These are phyloP conservation scores for Callyntrura sp. DNA, from an alignment of 2,888 invertebrate species.

Conservation along the genomic window DNA sequence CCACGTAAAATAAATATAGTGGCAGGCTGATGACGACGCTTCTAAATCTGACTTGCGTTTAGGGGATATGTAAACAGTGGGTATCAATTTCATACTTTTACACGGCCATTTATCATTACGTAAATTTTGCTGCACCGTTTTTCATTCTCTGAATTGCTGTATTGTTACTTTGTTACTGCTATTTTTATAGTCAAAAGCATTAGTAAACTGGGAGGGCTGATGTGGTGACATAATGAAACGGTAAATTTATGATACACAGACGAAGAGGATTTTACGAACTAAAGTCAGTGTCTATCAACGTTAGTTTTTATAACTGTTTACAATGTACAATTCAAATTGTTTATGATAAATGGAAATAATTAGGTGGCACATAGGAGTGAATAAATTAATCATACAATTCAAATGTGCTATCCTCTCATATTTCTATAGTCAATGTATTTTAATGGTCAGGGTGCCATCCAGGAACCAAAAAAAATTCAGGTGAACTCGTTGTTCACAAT, in stretches of 20 bases:
- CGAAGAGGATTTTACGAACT: not conserved
- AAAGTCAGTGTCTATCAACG: not conserved
- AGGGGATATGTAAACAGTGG: constrained; percentile 25
- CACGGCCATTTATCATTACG: constrained; percentile 13
- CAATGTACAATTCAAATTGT: too few relatives aligned
- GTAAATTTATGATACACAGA: not conserved
- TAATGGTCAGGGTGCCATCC: too few relatives aligned
- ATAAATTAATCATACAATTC: too few relatives aligned
- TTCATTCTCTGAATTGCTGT: not conserved
- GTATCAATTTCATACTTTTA: not conserved
- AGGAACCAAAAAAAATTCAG: too few relatives aligned
- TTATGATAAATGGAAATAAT: too few relatives aligned
- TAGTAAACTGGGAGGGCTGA: not conserved
- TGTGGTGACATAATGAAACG: not conserved
- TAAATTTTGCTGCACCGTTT: constrained; percentile 23
- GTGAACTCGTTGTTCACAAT: too few relatives aligned
- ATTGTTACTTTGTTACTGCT: too few relatives aligned
- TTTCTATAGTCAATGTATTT: not conserved
- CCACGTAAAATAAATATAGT: not conserved
- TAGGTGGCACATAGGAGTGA: too few relatives aligned
- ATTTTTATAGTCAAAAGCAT: not conserved
- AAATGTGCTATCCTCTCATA: too few relatives aligned
- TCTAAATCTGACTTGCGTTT: not conserved
- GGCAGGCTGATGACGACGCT: not conserved
- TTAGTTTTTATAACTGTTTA: too few relatives aligned